Conservation (phyloP, 1,140 invertebrate species). For the Drosophila pectinifera region DNA sequence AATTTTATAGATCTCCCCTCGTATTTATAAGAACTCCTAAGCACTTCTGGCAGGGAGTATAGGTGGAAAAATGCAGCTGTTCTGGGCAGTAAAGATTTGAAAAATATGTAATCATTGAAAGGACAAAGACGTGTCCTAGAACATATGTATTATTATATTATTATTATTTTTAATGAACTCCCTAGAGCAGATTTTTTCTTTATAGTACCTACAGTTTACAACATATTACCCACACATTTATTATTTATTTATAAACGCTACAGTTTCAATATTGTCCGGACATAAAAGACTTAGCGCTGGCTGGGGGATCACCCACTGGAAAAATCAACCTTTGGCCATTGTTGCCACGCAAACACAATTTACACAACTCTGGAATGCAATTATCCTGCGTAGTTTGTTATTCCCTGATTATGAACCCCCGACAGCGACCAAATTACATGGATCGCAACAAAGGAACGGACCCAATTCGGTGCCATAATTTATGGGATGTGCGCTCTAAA, state of each 20-base stretch:
- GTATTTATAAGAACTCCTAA: constrained; percentile 37
- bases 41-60: constrained; percentile 1
- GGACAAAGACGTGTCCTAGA: neutral
- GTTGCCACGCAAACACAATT: constrained; percentile 69
- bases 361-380: constrained; percentile 65
- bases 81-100: neutral
- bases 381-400: constrained; percentile 80
- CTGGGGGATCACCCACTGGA: constrained; percentile 34
- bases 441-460: constrained; percentile 63
- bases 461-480: constrained; percentile 72
- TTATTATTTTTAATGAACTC: neutral
- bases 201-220: neutral
- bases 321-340: constrained; percentile 59
- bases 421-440: constrained; percentile 73
- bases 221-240: neutral
- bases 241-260: constrained; percentile 9
- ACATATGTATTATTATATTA: too few species aligned
- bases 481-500: constrained; percentile 58
- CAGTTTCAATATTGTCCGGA: constrained; percentile 4
- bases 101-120: neutral
- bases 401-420: constrained; percentile 62
- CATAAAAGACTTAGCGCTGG: neutral
- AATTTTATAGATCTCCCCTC: constrained; percentile 65
- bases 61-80: constrained; percentile 13
- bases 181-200: neutral